These are phyloP conservation scores for Nephrocerus scutellatus DNA, from an alignment of 2,888 invertebrate species.

Conservation along the genomic window DNA sequence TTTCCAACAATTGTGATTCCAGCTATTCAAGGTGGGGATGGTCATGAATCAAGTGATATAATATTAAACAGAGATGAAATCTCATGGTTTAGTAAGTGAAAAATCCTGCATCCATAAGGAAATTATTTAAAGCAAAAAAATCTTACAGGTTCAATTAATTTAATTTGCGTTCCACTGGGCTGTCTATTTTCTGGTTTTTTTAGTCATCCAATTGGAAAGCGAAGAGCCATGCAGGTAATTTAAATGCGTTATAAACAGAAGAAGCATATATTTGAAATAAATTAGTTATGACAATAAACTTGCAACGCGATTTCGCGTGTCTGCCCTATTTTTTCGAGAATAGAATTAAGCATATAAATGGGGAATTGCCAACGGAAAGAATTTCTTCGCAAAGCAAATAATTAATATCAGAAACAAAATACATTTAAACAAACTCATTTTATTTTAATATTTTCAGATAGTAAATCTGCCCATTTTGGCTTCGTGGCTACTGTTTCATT, in stretches of 20 bases:
- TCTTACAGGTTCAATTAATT: conserved; percentile 65
- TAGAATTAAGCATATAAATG: too few relatives aligned
- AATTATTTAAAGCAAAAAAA: neutral
- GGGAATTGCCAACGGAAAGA: too few relatives aligned
- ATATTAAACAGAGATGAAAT: conserved; percentile 57
- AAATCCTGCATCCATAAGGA: neutral
- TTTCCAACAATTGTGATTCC: conserved; percentile 77
- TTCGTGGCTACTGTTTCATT: conserved; percentile 69
- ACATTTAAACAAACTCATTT: too few relatives aligned
- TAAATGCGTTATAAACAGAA: conserved; percentile 1
- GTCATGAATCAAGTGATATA: conserved; percentile 46
- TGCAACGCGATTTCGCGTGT: conserved; percentile 12
- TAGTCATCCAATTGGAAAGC: conserved; percentile 65
- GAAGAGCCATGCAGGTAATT: conserved; percentile 62
- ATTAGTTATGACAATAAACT: conserved; percentile 17
- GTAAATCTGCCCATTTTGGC: conserved; percentile 66
- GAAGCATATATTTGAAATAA: conserved; percentile 26
- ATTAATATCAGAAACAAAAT: too few relatives aligned
- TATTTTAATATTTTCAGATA: conserved; percentile 37
- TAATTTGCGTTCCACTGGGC: conserved; percentile 73
- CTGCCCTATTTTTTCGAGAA: neutral
- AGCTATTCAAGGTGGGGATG: conserved; percentile 55
- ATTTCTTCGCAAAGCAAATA: too few relatives aligned
- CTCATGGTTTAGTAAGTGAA: conserved; percentile 64
- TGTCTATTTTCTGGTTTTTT: conserved; percentile 67